Percentiles rank a stretch among this genome's conserved stretches.
Conservation (phyloP, 2,113 vertebrate species). For the Scopus umbretta region DNA sequence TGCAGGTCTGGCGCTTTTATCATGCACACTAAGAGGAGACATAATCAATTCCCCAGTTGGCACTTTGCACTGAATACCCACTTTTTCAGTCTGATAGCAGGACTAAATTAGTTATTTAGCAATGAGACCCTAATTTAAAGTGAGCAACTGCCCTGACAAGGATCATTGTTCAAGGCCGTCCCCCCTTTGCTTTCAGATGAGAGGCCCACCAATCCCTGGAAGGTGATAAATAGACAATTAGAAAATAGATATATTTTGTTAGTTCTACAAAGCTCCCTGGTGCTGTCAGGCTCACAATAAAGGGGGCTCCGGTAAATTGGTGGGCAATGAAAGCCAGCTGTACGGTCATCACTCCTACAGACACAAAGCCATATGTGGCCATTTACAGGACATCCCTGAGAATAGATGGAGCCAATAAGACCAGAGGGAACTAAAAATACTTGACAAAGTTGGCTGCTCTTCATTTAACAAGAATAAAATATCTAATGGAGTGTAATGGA, state of each 20-base stretch:
- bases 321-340: slow-evolving; percentile 83
- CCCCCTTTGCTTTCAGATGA: slow-evolving; percentile 75
- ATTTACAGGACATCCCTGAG: slow-evolving; percentile 77
- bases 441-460: slow-evolving; percentile 81
- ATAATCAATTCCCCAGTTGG: slow-evolving; percentile 87
- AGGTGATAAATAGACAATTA: slow-evolving; percentile 91
- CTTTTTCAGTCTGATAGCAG: slow-evolving; percentile 86
- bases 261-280: slow-evolving; percentile 79
- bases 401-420: slow-evolving; percentile 78
- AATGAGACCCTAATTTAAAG: slow-evolving; percentile 86
- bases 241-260: slow-evolving; percentile 88
- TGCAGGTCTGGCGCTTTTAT: slow-evolving; percentile 71
- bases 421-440: slow-evolving; percentile 79
- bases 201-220: slow-evolving; percentile 80
- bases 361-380: slow-evolving; percentile 84
- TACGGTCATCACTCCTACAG: slow-evolving; percentile 80
- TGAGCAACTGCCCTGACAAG: slow-evolving; percentile 80
- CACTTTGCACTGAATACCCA: slow-evolving; percentile 82
- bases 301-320: slow-evolving; percentile 80
- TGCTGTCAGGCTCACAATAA: slow-evolving; percentile 81
- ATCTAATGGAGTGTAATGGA: slow-evolving; percentile 81
- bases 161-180: slow-evolving; percentile 81
- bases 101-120: slow-evolving; percentile 89
- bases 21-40: slow-evolving; percentile 78
- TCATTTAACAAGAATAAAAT: slow-evolving; percentile 86